Percentiles rank a stretch among this genome's conserved stretches.
These are phyloP conservation scores for Netelia inedita DNA, from an alignment of 2,888 invertebrate species.

Conservation along the genomic window DNA sequence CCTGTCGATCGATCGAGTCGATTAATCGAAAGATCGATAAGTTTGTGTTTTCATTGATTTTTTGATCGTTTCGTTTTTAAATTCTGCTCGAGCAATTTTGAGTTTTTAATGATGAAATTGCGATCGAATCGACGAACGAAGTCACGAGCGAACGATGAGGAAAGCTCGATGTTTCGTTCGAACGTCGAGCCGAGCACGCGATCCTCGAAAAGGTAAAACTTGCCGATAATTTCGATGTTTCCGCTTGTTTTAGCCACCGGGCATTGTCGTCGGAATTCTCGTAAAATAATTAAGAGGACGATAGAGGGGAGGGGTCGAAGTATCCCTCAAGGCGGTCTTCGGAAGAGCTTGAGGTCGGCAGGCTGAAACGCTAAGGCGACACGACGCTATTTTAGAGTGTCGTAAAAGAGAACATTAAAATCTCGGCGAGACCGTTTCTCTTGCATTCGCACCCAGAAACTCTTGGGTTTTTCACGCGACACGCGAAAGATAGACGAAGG, in stretches of 20 bases:
- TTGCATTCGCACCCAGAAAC: slow-evolving; percentile 69
- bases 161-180: slow-evolving; percentile 31
- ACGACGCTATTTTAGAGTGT: slow-evolving; percentile 83
- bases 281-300: slow-evolving; percentile 84
- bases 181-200: slow-evolving; percentile 33
- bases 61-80: background rate
- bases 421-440: slow-evolving; percentile 75
- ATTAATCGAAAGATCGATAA: too few relatives aligned
- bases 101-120: too few relatives aligned
- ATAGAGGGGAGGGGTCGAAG: slow-evolving; percentile 8
- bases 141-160: slow-evolving; percentile 15
- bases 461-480: slow-evolving; percentile 34
- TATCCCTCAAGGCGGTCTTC: slow-evolving; percentile 27
- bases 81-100: background rate
- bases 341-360: slow-evolving; percentile 71
- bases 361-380: slow-evolving; percentile 73
- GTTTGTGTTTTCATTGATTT: background rate
- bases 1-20: too few relatives aligned
- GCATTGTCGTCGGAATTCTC: slow-evolving; percentile 84
- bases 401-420: slow-evolving; percentile 84
- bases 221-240: slow-evolving; percentile 80
- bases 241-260: slow-evolving; percentile 82
- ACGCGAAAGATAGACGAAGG: slow-evolving; percentile 12
- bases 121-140: background rate
- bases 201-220: slow-evolving; percentile 69